These are phyloP conservation scores for Ditula angustiorana DNA, from an alignment of 2,888 invertebrate genomes.

Conservation along the genomic window DNA sequence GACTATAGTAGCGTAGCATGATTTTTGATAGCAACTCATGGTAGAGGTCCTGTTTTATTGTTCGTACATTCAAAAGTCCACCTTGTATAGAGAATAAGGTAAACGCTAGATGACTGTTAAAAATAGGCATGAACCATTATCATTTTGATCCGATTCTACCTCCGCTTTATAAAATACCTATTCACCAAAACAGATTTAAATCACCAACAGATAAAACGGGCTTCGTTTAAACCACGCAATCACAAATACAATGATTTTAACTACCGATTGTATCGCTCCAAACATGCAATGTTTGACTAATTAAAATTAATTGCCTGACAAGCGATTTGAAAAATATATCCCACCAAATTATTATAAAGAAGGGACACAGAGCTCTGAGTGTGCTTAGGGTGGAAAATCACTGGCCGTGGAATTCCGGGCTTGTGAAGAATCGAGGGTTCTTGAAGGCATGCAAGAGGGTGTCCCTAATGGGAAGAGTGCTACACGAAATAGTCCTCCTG, in stretches of 20 bases:
- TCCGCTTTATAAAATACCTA: no score
- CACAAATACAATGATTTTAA: neutral
- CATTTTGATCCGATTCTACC: no score
- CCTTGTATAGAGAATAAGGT: no score
- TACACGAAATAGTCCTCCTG: conserved; percentile 45
- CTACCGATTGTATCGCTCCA: neutral
- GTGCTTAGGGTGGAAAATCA: conserved; percentile 61
- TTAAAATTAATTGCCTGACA: conserved; percentile 27
- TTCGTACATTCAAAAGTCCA: no score
- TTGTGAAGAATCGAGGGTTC: conserved; percentile 68
- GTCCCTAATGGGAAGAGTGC: conserved; percentile 63
- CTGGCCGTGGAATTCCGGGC: conserved; percentile 68
- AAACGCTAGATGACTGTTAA: no score
- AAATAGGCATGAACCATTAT: no score
- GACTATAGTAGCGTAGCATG: no score
- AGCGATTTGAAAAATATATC: conserved; percentile 14
- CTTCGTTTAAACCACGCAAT: neutral
- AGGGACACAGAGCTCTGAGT: conserved; percentile 55
- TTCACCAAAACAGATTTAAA: neutral
- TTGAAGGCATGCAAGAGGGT: conserved; percentile 61
- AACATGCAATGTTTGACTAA: conserved; percentile 5
- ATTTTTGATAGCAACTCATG: no score
- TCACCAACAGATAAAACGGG: neutral
- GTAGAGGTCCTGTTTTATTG: no score
- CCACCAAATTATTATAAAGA: conserved; percentile 56